Evolutionary conservation across 1,140 invertebrate species (phyloP).

Genomic region (Octopus sinensis): DNA sequence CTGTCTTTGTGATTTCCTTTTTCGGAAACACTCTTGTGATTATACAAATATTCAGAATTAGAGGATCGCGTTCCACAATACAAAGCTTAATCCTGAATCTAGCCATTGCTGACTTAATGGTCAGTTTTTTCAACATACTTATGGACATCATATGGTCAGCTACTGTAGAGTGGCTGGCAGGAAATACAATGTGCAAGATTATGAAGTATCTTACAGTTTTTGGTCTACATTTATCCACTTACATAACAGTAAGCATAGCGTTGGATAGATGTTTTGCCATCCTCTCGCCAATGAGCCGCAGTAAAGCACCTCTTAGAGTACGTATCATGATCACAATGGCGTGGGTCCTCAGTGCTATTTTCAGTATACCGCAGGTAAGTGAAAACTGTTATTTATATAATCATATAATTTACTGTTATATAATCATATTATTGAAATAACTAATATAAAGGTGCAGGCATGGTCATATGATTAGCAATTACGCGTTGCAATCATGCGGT

Average conservation of each 20-base stretch:
- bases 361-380: slow-evolving; percentile 79
- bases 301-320: slow-evolving; percentile 66
- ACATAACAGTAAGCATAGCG: slow-evolving; percentile 76
- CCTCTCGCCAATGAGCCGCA: slow-evolving; percentile 74
- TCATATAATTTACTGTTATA: too few species aligned
- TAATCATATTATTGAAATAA: too few species aligned
- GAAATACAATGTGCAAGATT: slow-evolving; percentile 73
- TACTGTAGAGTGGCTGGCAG: slow-evolving; percentile 76
- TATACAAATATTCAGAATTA: slow-evolving; percentile 67
- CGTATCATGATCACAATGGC: slow-evolving; percentile 59
- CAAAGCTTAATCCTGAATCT: slow-evolving; percentile 74
- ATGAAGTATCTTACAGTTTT: slow-evolving; percentile 73
- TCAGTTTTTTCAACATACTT: slow-evolving; percentile 75
- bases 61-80: slow-evolving; percentile 64
- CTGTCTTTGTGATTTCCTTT: slow-evolving; percentile 71
- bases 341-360: slow-evolving; percentile 69
- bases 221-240: slow-evolving; percentile 72
- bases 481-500: too few species aligned
- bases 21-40: slow-evolving; percentile 74
- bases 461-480: too few species aligned
- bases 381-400: background rate
- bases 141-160: slow-evolving; percentile 76
- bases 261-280: slow-evolving; percentile 76
- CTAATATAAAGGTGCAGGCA: too few species aligned
- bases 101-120: slow-evolving; percentile 69